phyloP scores from a whole-genome alignment of 1,140 invertebrate genomes.

The Musca domestica region DNA sequence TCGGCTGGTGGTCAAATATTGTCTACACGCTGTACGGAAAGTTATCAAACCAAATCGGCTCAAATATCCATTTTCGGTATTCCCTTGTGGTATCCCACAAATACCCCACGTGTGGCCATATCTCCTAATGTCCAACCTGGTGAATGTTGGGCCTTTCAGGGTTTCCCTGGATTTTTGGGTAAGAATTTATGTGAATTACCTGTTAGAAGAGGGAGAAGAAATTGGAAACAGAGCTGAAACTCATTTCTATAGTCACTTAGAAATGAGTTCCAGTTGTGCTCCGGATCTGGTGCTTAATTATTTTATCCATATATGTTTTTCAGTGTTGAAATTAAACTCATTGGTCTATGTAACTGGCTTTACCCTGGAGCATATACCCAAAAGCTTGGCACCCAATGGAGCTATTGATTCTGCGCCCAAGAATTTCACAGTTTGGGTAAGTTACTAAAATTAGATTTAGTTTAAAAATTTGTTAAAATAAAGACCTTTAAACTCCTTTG shows the following conservation, averaged over 20 bases:
- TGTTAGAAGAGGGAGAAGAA: too few relatives aligned
- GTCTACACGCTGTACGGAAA: conserved; percentile 89
- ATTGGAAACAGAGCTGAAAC: too few relatives aligned
- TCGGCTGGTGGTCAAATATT: conserved; percentile 86
- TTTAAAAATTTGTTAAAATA: too few relatives aligned
- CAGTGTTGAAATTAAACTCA: conserved; percentile 72
- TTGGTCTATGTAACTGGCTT: conserved; percentile 81
- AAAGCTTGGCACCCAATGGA: conserved; percentile 71
- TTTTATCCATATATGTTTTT: conserved; percentile 3
- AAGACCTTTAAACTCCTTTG: too few relatives aligned
- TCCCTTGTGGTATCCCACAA: conserved; percentile 81
- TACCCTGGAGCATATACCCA: conserved; percentile 86
- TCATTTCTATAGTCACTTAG: neutral
- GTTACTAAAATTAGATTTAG: too few relatives aligned
- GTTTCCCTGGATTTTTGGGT: conserved; percentile 78
- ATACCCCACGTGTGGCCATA: conserved; percentile 86
- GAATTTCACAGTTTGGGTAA: conserved; percentile 84
- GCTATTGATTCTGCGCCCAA: conserved; percentile 91
- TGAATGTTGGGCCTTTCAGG: conserved; percentile 96
- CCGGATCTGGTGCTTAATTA: neutral
- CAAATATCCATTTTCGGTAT: conserved; percentile 80
- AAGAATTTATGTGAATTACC: conserved; percentile 22
- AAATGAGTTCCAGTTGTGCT: neutral
- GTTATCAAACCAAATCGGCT: conserved; percentile 78
- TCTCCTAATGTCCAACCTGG: conserved; percentile 89